A percentile compares a stretch with the other conserved stretches of the same genome.
Conservation (phyloP, 2,888 invertebrate genomes). For the Parascotia fuliginaria region DNA sequence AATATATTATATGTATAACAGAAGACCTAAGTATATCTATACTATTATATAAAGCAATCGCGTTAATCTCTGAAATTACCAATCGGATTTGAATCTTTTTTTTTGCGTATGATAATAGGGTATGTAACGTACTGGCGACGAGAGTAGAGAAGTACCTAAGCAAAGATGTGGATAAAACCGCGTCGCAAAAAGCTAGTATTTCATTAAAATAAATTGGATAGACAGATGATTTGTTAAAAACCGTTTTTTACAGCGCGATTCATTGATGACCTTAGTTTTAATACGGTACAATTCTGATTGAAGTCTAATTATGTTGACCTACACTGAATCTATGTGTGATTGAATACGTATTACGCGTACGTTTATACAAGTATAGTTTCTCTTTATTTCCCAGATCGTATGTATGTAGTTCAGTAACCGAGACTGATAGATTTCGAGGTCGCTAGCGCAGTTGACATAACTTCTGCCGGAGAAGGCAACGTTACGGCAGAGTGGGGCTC, state of each 20-base stretch:
- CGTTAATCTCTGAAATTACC: too few species aligned
- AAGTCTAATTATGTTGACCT: not conserved
- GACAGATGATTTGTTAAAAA: too few species aligned
- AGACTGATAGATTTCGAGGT: slow-evolving; percentile 33
- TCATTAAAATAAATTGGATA: too few species aligned
- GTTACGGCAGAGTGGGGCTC: slow-evolving; percentile 46
- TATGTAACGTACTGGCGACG: too few species aligned
- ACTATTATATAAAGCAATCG: too few species aligned
- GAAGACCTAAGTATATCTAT: too few species aligned
- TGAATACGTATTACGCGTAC: not conserved
- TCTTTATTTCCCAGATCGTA: slow-evolving; percentile 18
- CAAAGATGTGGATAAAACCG: too few species aligned
- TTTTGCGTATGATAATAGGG: too few species aligned
- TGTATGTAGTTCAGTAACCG: slow-evolving; percentile 24
- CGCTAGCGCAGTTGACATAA: slow-evolving; percentile 41
- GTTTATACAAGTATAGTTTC: not conserved
- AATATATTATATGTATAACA: too few species aligned
- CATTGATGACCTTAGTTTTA: not conserved
- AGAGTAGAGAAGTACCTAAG: too few species aligned
- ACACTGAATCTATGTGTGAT: not conserved
- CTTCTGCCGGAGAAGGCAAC: slow-evolving; percentile 40
- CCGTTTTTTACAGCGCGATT: not conserved
- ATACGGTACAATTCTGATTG: not conserved
- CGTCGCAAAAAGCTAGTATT: too few species aligned
- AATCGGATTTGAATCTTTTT: too few species aligned